phyloP scores from a whole-genome alignment of 2,797 vertebrate species.

The Melanotaenia boesemani region DNA sequence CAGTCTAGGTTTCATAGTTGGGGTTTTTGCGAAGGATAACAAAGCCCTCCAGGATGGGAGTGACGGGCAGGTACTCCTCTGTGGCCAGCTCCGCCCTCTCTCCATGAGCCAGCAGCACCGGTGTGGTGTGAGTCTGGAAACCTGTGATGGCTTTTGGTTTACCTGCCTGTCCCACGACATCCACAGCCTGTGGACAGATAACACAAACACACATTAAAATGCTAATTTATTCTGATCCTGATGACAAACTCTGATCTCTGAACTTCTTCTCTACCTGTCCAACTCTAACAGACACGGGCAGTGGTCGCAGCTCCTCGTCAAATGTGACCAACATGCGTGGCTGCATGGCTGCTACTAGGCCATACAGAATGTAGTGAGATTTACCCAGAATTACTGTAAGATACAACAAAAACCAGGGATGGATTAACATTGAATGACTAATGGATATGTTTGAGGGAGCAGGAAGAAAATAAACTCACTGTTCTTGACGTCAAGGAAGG shows the following conservation, averaged over 20 bases:
- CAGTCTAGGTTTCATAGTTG: slow-evolving; percentile 91
- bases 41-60: slow-evolving; percentile 96
- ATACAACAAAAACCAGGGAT: slow-evolving; percentile 45
- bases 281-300: slow-evolving; percentile 95
- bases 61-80: slow-evolving; percentile 95
- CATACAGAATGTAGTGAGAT: slow-evolving; percentile 96
- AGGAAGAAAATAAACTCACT: slow-evolving; percentile 84
- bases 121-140: slow-evolving; percentile 98
- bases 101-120: slow-evolving; percentile 94
- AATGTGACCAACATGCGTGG: slow-evolving; percentile 98
- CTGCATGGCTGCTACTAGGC: slow-evolving; percentile 97
- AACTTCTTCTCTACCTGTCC: slow-evolving; percentile 88
- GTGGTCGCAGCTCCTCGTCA: slow-evolving; percentile 93
- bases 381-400: slow-evolving; percentile 94
- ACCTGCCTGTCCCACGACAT: slow-evolving; percentile 97
- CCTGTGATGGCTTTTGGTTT: slow-evolving; percentile 99
- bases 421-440: slow-evolving; percentile 13
- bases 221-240: not conserved
- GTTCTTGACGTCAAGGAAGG: slow-evolving; percentile 98
- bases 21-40: slow-evolving; percentile 98
- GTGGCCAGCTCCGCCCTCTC: slow-evolving; percentile 97
- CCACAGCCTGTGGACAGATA: slow-evolving; percentile 87
- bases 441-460: slow-evolving; percentile 8
- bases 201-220: slow-evolving; percentile 15
- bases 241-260: not conserved